Conservation (phyloP, 2,888 invertebrate species). For the Phasia obesa region DNA sequence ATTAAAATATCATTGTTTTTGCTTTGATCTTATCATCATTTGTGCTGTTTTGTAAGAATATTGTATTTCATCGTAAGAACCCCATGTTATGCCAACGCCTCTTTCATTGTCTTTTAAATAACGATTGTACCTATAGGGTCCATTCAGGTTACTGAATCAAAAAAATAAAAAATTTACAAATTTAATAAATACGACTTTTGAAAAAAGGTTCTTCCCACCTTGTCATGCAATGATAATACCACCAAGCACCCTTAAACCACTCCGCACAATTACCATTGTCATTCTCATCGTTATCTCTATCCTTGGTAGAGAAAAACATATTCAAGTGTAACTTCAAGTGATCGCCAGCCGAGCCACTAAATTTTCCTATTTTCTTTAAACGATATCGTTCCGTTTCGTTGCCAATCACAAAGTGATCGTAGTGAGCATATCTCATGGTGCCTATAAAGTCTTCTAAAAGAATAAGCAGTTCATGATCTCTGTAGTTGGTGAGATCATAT, state of each 20-base stretch:
- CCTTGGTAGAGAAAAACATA: slow-evolving; percentile 49
- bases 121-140: slow-evolving; percentile 22
- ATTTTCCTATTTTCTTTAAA: slow-evolving; percentile 47
- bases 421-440: slow-evolving; percentile 43
- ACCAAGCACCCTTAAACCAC: slow-evolving; percentile 64
- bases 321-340: slow-evolving; percentile 41
- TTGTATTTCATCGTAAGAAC: slow-evolving; percentile 40
- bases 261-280: slow-evolving; percentile 56
- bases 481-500: slow-evolving; percentile 36
- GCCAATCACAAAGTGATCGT: slow-evolving; percentile 53
- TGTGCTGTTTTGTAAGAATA: slow-evolving; percentile 44
- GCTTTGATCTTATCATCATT: slow-evolving; percentile 46
- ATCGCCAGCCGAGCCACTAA: slow-evolving; percentile 44
- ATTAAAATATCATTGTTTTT: neutral
- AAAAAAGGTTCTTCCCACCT: slow-evolving; percentile 11
- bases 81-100: slow-evolving; percentile 61
- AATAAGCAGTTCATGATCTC: slow-evolving; percentile 50
- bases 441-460: slow-evolving; percentile 26
- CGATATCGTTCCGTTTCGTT: slow-evolving; percentile 47
- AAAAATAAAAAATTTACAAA: neutral
- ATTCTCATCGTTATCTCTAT: slow-evolving; percentile 44
- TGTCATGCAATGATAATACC: slow-evolving; percentile 57
- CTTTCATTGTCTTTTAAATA: slow-evolving; percentile 20
- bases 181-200: neutral
- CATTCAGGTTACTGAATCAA: slow-evolving; percentile 47